A percentile compares a stretch with the other conserved stretches of the same genome.
Conservation (phyloP, 2,113 vertebrate genomes). For the Canis aureus region DNA sequence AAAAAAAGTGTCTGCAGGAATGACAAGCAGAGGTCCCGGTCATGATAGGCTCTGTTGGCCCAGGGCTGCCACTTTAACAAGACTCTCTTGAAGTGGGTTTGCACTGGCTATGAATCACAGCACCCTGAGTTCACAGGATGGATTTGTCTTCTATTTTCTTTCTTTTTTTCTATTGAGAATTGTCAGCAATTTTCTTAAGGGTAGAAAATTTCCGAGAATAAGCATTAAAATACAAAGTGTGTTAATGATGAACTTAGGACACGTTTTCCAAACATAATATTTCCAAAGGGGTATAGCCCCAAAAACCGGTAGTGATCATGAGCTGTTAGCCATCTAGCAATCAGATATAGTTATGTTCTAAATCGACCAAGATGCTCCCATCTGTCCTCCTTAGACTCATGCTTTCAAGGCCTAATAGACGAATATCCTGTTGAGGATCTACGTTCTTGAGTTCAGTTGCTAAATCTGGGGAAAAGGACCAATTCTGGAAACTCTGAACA, state of each 20-base stretch:
- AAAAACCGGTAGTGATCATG: background rate
- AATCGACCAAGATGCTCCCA: background rate
- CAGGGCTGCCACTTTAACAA: background rate
- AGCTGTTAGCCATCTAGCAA: background rate
- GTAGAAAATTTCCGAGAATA: background rate
- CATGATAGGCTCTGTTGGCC: background rate
- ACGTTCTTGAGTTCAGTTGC: background rate
- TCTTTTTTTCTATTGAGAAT: background rate
- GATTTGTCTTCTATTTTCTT: constrained; percentile 19
- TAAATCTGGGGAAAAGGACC: background rate
- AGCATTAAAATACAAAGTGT: constrained; percentile 18
- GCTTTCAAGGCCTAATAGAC: background rate
- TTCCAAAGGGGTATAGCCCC: background rate
- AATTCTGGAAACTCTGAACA: constrained; percentile 10
- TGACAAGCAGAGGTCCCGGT: background rate
- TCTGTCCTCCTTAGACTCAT: background rate
- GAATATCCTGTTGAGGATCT: background rate
- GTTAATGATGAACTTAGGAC: background rate
- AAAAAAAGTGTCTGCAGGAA: no score
- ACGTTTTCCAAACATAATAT: background rate
- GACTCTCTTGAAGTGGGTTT: background rate
- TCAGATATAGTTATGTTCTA: background rate
- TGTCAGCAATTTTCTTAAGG: background rate
- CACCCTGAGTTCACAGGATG: background rate
- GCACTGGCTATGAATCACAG: background rate